Evolutionary conservation across 2,113 vertebrate genomes (phyloP).

Genomic region (Engystomops pustulosus): DNA sequence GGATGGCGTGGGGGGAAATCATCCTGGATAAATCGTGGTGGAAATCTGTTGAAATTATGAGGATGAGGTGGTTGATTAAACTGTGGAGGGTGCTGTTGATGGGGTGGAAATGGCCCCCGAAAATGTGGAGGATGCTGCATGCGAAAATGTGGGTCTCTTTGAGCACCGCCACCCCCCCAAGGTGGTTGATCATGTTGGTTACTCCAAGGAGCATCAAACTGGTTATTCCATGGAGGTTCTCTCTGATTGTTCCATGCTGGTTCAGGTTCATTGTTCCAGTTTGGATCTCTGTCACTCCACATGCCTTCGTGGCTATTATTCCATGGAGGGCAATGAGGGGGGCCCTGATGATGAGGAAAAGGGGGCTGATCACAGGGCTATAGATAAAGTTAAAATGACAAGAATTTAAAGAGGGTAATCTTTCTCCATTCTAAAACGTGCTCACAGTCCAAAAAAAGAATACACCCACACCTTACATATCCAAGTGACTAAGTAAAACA

Average conservation of each 20-base stretch:
- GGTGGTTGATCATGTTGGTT: conserved; percentile 92
- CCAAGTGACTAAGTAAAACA: background rate
- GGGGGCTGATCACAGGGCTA: conserved; percentile 74
- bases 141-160: conserved; percentile 93
- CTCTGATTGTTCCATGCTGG: conserved; percentile 82
- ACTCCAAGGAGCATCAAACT: conserved; percentile 83
- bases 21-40: conserved; percentile 96
- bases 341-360: conserved; percentile 83
- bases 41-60: conserved; percentile 94
- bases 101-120: conserved; percentile 92
- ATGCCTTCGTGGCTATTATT: conserved; percentile 93
- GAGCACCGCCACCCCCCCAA: conserved; percentile 85
- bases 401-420: background rate
- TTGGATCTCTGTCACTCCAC: conserved; percentile 92
- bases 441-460: background rate
- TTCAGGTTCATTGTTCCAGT: conserved; percentile 91
- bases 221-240: conserved; percentile 85
- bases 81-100: conserved; percentile 94
- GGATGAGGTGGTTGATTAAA: conserved; percentile 96
- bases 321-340: conserved; percentile 95
- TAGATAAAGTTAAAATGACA: background rate
- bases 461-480: background rate
- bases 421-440: background rate
- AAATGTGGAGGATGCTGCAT: conserved; percentile 97
- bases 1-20: conserved; percentile 95